Evolutionary conservation across 2,797 vertebrate genomes (phyloP).

Genomic region (Oreortyx pictus): DNA sequence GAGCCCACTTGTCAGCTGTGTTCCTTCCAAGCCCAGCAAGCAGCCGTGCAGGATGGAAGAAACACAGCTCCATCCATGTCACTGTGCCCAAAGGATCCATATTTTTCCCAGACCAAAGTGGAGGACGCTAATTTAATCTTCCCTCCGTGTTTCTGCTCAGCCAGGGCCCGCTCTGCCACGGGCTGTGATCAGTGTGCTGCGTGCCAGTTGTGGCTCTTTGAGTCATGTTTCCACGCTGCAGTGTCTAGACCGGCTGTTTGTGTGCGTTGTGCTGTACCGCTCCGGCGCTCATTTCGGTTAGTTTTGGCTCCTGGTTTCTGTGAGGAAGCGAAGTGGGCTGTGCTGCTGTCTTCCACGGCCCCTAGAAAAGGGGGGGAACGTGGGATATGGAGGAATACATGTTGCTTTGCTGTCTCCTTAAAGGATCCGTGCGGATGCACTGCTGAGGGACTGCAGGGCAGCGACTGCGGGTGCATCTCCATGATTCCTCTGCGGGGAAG

Average conservation of each 20-base stretch:
- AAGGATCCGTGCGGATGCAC: not conserved
- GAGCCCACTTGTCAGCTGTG: not conserved
- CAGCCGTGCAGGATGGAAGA: not conserved
- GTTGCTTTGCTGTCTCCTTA: not conserved
- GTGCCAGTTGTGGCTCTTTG: constrained; percentile 68
- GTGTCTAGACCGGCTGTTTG: constrained; percentile 71
- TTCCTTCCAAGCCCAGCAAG: not conserved
- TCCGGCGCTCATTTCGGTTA: constrained; percentile 57
- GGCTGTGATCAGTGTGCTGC: constrained; percentile 22
- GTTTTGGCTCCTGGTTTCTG: constrained; percentile 60
- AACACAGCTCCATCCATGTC: not conserved
- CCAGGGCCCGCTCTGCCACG: not conserved
- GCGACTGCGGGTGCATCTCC: not conserved
- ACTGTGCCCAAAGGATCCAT: not conserved
- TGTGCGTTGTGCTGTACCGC: constrained; percentile 66
- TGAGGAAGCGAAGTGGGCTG: constrained; percentile 41
- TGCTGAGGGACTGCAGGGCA: not conserved
- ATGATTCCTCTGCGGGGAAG: not conserved
- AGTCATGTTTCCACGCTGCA: constrained; percentile 70
- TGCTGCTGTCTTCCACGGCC: constrained; percentile 23
- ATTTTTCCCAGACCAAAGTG: not conserved
- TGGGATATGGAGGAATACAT: not conserved
- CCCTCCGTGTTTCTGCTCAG: not conserved
- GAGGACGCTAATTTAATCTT: constrained; percentile 28
- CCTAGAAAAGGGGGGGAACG: not conserved